Base-by-base conservation (phyloP, 2,797 vertebrate genomes). In the Clamator glandarius region DNA sequence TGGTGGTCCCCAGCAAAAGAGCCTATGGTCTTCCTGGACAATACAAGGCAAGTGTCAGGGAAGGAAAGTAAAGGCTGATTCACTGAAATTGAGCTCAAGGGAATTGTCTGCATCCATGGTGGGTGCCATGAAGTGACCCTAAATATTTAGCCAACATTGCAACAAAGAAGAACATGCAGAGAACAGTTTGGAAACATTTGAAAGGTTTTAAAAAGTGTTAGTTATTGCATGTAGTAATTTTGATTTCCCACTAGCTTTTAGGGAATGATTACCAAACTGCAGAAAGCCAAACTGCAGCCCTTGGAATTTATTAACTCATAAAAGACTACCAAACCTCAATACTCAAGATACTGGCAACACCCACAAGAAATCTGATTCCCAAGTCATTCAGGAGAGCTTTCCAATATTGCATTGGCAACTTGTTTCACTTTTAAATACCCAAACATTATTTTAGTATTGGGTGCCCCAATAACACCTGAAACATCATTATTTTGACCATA, bases 231-330 rank as follows among this genome's bases (percentile, higher is more conserved):
- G 83, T 79, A 92, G 89, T 75, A 95, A 97, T 93, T 93, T 93
- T 90, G 87, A 95, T 96, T 96, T 93, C 92, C 87, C 89, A 89
- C 66, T 88, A 91, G 51, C 73, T 82, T 93, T 96, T 95, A 90
- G 61, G 62, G 77, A 93, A 93, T 84, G 66, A 88, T 93, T 84
- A 95, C 90, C 77, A 83, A 96, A 94, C 93, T 92, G 95, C 84
- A 88, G 70, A 95, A 91, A 81, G 76, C 46, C 91, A 84, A 91
- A 85, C 58, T 88, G 31, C 52, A 86, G 76, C 52, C 79, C 82
- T 88, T 50, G 80, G 69, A 89, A 93, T 92, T 87, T 84, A 92
- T 92, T 89, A 96, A 93, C 80, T 95, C 91, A 74, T 91, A 93
- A 95, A 95, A 92, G 11, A 31, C 58, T 80, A 91, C 58, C 42